phyloP scores from a whole-genome alignment of 2,888 invertebrate species.

The Candidula unifasciata region DNA sequence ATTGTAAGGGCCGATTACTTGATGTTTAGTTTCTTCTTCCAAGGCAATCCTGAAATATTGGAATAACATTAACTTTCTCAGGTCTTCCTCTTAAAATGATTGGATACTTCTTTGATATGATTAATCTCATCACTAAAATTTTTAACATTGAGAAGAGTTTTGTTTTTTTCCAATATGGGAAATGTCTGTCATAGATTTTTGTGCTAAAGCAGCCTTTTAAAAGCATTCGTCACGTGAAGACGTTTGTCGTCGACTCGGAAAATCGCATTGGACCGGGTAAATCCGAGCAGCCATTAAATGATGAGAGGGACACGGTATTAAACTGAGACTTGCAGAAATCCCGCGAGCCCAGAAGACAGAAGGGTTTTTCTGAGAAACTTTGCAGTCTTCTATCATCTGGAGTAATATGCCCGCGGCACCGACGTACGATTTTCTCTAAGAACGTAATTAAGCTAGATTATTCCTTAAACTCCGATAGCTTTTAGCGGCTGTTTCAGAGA shows the following conservation, averaged over 20 bases:
- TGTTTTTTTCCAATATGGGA: slow-evolving; percentile 34
- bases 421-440: slow-evolving; percentile 50
- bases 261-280: slow-evolving; percentile 47
- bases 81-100: slow-evolving; percentile 47
- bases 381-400: slow-evolving; percentile 46
- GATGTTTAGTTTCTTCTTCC: slow-evolving; percentile 35
- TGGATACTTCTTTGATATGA: slow-evolving; percentile 49
- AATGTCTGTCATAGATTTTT: slow-evolving; percentile 44
- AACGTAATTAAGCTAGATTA: slow-evolving; percentile 56
- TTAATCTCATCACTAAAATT: slow-evolving; percentile 45
- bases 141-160: slow-evolving; percentile 12
- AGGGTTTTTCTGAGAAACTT: slow-evolving; percentile 46
- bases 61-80: slow-evolving; percentile 33
- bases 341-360: slow-evolving; percentile 37
- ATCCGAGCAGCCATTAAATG: slow-evolving; percentile 48
- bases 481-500: slow-evolving; percentile 51
- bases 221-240: slow-evolving; percentile 45
- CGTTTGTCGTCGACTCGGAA: slow-evolving; percentile 41
- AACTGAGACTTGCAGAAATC: slow-evolving; percentile 45
- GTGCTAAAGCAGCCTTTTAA: slow-evolving; percentile 44
- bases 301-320: slow-evolving; percentile 47
- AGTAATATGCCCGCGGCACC: slow-evolving; percentile 50
- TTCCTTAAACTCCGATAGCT: slow-evolving; percentile 56
- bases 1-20: slow-evolving; percentile 37
- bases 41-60: slow-evolving; percentile 42